Base-by-base conservation (phyloP, 2,888 invertebrate species). In the Saturnia pavonia region DNA sequence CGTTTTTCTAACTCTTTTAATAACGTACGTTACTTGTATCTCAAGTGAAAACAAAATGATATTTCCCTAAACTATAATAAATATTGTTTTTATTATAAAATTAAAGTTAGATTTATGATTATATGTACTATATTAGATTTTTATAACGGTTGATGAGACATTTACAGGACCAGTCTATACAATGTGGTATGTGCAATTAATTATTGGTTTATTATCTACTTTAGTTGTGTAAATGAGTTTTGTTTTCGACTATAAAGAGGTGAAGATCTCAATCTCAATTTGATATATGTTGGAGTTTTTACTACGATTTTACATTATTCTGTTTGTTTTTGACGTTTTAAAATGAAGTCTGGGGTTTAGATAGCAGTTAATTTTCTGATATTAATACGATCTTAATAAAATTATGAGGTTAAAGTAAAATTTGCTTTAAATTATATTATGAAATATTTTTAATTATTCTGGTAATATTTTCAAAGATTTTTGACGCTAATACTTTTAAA, bases 221-320 rank as follows among this genome's bases (percentile, higher is more conserved):
- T 80, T 77, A 67, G 76, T 77, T 80, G 70, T 76, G 77, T 78
- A 70, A 75, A 71, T 74, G 68, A 73, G 73, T 78, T n/a, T 70
- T 74, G 72, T 77, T 77, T 73, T 54, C 9, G 6, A 22, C 22
- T 22, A 54, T n/a, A 54, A n/a, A 54, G 77, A 75, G 77, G 74
- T 75, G 71, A 34, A 34, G 70, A 80, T n/a, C n/a, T n/a, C n/a
- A 80, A 83, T 85, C 84, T 85, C 82, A 80, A 12, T 70, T 69
- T 57, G 57, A 45, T 67, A 69, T 60, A 45, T 66, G 25, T 57
- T 11, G 25, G 12, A 25, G 25, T 57, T 57, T 25, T 25, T 9
- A 27, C 25, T 11, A 57, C 1, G 25, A 4, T 25, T 57, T 25
- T 57, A 11, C 25, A 14, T 57, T 57, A 25, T 57, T 11, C 12